Evolutionary conservation across 2,888 invertebrate species (phyloP).

Genomic region (Antheraea assamensis): DNA sequence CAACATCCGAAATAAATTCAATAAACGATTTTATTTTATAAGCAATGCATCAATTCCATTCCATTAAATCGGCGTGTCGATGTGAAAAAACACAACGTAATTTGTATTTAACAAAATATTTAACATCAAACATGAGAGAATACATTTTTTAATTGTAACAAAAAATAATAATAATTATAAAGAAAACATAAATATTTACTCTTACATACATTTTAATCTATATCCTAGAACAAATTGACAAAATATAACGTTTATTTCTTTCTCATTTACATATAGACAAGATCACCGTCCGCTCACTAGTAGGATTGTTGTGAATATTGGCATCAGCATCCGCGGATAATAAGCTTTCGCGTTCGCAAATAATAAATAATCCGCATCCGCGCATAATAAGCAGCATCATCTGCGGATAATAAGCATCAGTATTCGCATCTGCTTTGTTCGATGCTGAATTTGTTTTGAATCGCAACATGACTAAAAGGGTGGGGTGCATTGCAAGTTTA

Average conservation of each 20-base stretch:
- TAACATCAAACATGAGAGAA: conserved; percentile 28
- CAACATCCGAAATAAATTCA: not conserved
- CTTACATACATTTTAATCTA: conserved; percentile 50
- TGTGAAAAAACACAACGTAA: not conserved
- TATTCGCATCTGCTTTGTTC: no score
- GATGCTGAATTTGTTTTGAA: no score
- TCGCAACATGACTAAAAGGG: no score
- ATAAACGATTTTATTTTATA: not conserved
- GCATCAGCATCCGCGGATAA: no score
- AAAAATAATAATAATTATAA: conserved; percentile 32
- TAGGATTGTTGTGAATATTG: no score
- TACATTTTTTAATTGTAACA: conserved; percentile 19
- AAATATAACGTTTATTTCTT: conserved; percentile 60
- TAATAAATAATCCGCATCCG: no score
- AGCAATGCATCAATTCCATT: not conserved
- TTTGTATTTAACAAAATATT: conserved; percentile 36
- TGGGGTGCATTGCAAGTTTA: no score
- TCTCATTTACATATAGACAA: conserved; percentile 68
- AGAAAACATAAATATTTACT: conserved; percentile 57
- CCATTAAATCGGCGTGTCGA: not conserved
- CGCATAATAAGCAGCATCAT: no score
- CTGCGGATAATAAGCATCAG: no score
- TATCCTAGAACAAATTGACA: conserved; percentile 75
- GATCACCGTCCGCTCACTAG: conserved; percentile 46
- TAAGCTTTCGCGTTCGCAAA: no score